These are phyloP conservation scores for Porites divaricata DNA, from an alignment of 92 coral and sea anemone species.

Conservation along the genomic window DNA sequence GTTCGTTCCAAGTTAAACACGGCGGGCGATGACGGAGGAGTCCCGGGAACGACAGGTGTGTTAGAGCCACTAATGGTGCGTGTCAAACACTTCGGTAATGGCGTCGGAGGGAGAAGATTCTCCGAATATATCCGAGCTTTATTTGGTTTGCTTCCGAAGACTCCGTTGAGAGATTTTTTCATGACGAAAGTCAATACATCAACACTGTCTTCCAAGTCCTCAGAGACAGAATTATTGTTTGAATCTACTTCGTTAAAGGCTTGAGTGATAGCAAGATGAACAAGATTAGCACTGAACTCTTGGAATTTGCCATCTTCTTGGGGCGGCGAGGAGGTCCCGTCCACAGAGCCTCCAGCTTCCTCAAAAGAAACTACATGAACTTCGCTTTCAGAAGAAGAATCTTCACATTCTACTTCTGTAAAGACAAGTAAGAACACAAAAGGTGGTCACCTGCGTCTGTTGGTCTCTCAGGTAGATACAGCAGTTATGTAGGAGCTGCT, in stretches of 20 bases:
- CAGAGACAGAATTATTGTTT: neutral
- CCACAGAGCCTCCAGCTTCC: neutral
- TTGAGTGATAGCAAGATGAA: constrained; percentile 10
- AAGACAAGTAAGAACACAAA: neutral
- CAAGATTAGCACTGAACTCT: constrained; percentile 31
- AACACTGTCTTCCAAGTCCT: constrained; percentile 41
- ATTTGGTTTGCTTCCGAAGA: constrained; percentile 69
- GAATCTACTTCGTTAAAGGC: constrained; percentile 22
- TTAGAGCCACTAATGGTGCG: constrained; percentile 51
- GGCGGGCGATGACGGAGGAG: constrained; percentile 82
- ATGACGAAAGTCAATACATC: constrained; percentile 57
- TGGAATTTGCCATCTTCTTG: neutral
- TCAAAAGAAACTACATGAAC: neutral
- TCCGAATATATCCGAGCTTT: constrained; percentile 69
- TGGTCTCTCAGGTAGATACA: too few relatives aligned
- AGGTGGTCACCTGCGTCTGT: neutral
- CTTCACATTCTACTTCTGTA: constrained; percentile 7
- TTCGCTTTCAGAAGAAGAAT: constrained; percentile 15
- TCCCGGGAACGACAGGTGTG: constrained; percentile 73
- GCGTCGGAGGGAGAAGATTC: constrained; percentile 54
- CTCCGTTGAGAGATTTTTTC: constrained; percentile 73
- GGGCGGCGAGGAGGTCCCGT: neutral
- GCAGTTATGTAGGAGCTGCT: too few relatives aligned
- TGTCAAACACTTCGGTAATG: constrained; percentile 74
- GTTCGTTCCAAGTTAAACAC: constrained; percentile 53